A percentile compares a stretch with the other conserved stretches of the same genome.
Conservation (phyloP, 2,797 vertebrate species). For the Gadopsis marmoratus region DNA sequence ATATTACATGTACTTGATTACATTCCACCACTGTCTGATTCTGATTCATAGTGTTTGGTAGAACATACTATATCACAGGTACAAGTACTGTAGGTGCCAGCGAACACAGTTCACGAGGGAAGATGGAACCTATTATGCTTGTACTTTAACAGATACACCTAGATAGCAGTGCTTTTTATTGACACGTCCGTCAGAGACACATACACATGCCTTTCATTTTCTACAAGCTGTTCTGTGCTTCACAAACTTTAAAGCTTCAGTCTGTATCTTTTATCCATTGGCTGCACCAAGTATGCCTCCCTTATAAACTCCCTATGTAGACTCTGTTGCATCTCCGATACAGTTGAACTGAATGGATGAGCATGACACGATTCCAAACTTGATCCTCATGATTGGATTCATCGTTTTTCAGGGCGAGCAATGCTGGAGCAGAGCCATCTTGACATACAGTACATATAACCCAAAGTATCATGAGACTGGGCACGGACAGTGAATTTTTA, state of each 20-base stretch:
- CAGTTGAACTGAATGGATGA: neutral
- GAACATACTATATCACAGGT: neutral
- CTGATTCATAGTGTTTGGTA: neutral
- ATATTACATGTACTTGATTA: too few species aligned
- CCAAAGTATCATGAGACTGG: neutral
- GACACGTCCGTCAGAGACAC: neutral
- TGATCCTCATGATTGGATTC: neutral
- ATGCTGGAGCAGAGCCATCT: neutral
- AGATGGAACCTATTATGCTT: neutral
- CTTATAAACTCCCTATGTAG: neutral
- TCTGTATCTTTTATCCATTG: neutral
- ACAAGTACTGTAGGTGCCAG: neutral
- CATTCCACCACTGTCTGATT: too few species aligned
- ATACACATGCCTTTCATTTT: neutral
- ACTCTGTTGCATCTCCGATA: neutral
- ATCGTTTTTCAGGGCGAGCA: neutral
- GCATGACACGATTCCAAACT: neutral
- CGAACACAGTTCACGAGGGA: too few species aligned
- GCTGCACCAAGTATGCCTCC: neutral
- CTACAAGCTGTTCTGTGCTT: neutral
- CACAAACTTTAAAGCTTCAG: slow-evolving; percentile 6
- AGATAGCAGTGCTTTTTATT: neutral
- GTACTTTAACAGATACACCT: neutral
- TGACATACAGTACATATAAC: neutral
- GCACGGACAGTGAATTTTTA: neutral